Percentiles rank a stretch among this genome's conserved stretches.
phyloP scores from a whole-genome alignment of 2,888 invertebrate species.

The Arge pagana region DNA sequence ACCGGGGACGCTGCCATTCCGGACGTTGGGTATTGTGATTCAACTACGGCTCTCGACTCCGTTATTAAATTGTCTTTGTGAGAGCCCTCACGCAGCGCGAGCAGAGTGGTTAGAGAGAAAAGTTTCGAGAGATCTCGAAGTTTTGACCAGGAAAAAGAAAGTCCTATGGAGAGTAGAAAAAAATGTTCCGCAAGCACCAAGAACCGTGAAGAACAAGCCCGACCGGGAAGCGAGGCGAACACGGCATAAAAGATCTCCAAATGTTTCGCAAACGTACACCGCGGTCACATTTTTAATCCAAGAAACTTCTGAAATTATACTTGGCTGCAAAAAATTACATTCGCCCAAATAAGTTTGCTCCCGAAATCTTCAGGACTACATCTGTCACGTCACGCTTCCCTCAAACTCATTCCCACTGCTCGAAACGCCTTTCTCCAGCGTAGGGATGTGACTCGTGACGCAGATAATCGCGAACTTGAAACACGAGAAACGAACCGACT shows the following conservation, averaged over 20 bases:
- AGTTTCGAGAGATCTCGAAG: background rate
- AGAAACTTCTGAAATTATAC: conserved; percentile 51
- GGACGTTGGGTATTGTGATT: conserved; percentile 13
- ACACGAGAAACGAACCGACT: too few relatives aligned
- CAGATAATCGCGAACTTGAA: too few relatives aligned
- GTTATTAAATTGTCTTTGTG: conserved; percentile 14
- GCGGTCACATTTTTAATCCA: conserved; percentile 48
- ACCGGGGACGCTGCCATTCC: too few relatives aligned
- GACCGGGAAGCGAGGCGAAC: conserved; percentile 17
- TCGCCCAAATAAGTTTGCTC: background rate
- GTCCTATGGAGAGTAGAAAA: background rate
- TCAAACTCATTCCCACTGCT: too few relatives aligned
- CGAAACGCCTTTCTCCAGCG: too few relatives aligned
- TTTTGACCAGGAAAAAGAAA: background rate
- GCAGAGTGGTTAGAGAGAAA: background rate
- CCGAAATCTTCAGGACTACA: too few relatives aligned
- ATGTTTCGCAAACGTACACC: too few relatives aligned
- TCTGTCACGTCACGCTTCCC: too few relatives aligned
- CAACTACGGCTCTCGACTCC: conserved; percentile 14
- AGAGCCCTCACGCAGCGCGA: conserved; percentile 1
- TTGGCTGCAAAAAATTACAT: conserved; percentile 25
- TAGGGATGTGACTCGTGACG: too few relatives aligned
- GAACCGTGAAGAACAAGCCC: conserved; percentile 6
- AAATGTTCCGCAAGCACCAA: conserved; percentile 16
- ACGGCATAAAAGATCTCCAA: conserved; percentile 23